Percentiles rank a stretch among this genome's conserved stretches.
phyloP scores from a whole-genome alignment of 2,888 invertebrate genomes.

The Plemyria rubiginata region DNA sequence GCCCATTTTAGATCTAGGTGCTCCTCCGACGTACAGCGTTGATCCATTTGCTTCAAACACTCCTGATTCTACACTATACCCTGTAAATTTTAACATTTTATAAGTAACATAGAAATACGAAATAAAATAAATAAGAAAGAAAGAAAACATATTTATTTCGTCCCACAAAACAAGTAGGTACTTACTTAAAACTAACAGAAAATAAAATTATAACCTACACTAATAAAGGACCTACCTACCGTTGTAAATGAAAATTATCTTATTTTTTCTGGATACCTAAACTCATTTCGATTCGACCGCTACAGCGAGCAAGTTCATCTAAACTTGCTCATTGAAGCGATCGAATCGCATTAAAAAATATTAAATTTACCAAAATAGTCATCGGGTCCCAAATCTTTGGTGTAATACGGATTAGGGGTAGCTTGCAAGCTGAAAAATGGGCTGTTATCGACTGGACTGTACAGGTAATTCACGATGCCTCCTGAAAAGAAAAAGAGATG shows the following conservation, averaged over 20 bases:
- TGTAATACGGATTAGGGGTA: conserved; percentile 68
- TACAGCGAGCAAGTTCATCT: too few relatives aligned
- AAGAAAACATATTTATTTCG: too few relatives aligned
- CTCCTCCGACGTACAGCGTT: conserved; percentile 78
- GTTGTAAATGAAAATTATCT: too few relatives aligned
- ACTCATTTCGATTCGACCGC: too few relatives aligned
- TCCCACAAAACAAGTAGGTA: too few relatives aligned
- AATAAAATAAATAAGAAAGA: too few relatives aligned
- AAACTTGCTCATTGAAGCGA: too few relatives aligned
- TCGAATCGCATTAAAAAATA: too few relatives aligned
- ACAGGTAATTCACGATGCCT: conserved; percentile 63
- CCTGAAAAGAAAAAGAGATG: conserved; percentile 53
- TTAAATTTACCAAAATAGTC: conserved; percentile 75
- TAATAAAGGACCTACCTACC: too few relatives aligned
- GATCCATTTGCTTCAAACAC: conserved; percentile 65
- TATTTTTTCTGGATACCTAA: too few relatives aligned
- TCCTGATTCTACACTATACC: conserved; percentile 84
- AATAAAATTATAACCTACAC: too few relatives aligned
- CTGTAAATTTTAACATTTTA: conserved; percentile 54
- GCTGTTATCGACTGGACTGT: conserved; percentile 45
- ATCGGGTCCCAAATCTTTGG: conserved; percentile 68
- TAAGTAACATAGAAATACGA: background rate
- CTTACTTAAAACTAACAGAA: too few relatives aligned
- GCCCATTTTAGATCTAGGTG: conserved; percentile 75
- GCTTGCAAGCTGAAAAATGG: conserved; percentile 57